A percentile compares a stretch with the other conserved stretches of the same genome.
Evolutionary conservation across 2,797 vertebrate genomes (phyloP).

Genomic region (Phrynocephalus guinanensis): DNA sequence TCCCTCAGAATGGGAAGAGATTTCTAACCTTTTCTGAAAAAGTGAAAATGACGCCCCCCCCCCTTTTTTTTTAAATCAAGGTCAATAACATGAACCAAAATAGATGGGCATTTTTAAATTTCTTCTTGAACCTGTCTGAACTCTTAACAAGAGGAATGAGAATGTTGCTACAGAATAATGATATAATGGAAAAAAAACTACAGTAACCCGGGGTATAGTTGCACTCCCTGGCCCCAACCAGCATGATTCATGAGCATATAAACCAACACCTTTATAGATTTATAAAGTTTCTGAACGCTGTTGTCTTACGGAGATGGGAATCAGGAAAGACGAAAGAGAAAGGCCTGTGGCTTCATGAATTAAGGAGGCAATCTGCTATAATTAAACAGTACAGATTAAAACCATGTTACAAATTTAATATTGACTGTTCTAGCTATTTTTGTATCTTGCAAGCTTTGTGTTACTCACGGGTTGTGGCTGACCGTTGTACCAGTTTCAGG

Average conservation of each 20-base stretch:
- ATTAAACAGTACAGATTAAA: constrained; percentile 25
- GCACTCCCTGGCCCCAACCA: background rate
- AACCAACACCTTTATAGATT: constrained; percentile 7
- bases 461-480: constrained; percentile 7
- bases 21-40: background rate
- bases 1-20: background rate
- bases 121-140: background rate
- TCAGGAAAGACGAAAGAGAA: background rate
- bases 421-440: background rate
- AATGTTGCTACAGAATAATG: background rate
- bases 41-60: too few species aligned
- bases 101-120: background rate
- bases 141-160: background rate
- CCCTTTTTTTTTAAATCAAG: too few species aligned
- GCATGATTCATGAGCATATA: background rate
- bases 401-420: constrained; percentile 27
- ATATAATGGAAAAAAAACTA: background rate
- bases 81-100: background rate
- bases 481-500: background rate
- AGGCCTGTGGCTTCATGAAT: background rate
- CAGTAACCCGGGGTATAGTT: background rate
- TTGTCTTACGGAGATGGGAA: background rate
- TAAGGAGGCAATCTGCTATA: background rate
- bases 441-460: background rate
- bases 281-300: background rate